A percentile compares a stretch with the other conserved stretches of the same genome.
Conservation (phyloP, 2,888 invertebrate species). For the Agelastica alni region DNA sequence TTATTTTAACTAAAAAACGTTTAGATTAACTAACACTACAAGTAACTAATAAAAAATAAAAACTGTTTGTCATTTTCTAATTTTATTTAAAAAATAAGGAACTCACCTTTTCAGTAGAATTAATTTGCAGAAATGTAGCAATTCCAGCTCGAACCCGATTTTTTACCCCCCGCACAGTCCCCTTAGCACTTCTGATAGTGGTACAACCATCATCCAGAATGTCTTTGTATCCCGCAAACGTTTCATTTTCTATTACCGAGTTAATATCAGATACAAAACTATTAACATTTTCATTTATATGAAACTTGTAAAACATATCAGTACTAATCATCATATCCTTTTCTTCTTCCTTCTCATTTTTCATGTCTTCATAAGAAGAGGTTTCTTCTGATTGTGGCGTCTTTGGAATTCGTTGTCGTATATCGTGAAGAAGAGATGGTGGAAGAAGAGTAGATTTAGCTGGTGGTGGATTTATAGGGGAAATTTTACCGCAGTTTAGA, state of each 20-base stretch:
- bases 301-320: conserved; percentile 82
- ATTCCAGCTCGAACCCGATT: conserved; percentile 94
- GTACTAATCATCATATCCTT: conserved; percentile 62
- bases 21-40: too few species aligned
- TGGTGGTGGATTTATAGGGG: conserved; percentile 37
- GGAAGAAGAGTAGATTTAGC: conserved; percentile 59
- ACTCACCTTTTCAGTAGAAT: conserved; percentile 76
- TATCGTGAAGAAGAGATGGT: conserved; percentile 69
- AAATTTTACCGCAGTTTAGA: conserved; percentile 71
- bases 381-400: conserved; percentile 61
- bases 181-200: conserved; percentile 88
- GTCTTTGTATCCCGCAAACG: conserved; percentile 81
- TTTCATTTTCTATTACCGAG: conserved; percentile 59
- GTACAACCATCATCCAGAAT: conserved; percentile 68
- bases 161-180: conserved; percentile 91
- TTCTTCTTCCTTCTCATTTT: conserved; percentile 57
- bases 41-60: too few species aligned
- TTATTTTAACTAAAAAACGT: too few species aligned
- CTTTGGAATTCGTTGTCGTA: conserved; percentile 62
- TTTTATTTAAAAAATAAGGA: too few species aligned
- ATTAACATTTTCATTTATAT: conserved; percentile 77
- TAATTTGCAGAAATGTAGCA: conserved; percentile 87
- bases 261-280: conserved; percentile 56
- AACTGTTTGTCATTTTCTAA: too few species aligned
- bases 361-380: conserved; percentile 67